Conservation (phyloP, 2,797 vertebrate genomes). For the Fringilla coelebs region DNA sequence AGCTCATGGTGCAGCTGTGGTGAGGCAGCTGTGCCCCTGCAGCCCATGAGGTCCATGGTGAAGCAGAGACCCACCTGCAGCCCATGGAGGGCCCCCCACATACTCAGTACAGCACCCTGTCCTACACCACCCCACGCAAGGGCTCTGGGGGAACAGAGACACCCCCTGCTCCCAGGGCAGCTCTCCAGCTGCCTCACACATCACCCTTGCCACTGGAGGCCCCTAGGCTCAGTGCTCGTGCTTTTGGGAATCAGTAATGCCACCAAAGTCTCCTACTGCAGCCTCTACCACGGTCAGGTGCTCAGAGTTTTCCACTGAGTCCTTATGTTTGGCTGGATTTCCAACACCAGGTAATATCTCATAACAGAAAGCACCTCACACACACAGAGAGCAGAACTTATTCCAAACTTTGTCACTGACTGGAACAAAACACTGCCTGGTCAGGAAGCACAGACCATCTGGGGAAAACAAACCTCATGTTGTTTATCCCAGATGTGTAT, state of each 20-base stretch:
- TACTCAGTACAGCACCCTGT: fast-evolving
- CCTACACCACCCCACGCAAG: neutral
- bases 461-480: neutral
- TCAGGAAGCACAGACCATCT: neutral
- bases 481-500: neutral
- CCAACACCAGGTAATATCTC: neutral
- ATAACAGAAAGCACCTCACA: neutral
- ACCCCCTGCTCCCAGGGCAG: fast-evolving
- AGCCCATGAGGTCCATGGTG: neutral
- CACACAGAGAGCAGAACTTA: neutral
- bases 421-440: neutral
- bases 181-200: neutral
- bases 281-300: fast-evolving
- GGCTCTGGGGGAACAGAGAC: neutral
- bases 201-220: neutral
- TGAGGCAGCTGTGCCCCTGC: neutral
- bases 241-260: neutral
- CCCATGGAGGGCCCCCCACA: neutral
- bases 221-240: fast-evolving
- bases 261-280: neutral
- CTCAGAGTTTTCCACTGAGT: neutral
- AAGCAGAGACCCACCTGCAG: neutral
- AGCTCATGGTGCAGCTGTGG: neutral
- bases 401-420: neutral
- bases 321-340: neutral